Evolutionary conservation across 1,140 invertebrate genomes (phyloP).

Genomic region (Aphelenchoides fujianensis): DNA sequence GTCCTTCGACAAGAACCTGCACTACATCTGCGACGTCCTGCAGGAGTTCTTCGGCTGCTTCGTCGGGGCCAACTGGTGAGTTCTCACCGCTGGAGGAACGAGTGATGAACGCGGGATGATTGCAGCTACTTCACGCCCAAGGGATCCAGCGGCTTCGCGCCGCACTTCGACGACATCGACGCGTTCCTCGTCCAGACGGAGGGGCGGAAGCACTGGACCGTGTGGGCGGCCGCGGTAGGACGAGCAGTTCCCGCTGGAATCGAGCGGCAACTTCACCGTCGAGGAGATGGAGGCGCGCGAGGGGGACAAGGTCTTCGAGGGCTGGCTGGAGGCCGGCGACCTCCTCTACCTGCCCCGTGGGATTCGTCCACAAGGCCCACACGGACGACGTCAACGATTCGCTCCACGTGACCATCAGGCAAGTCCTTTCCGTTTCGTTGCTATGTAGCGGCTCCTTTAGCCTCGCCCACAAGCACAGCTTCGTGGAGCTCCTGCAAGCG

Average conservation of each 20-base stretch:
- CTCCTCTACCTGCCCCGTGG: constrained; percentile 42
- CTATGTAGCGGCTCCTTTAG: too few relatives aligned
- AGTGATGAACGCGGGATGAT: too few relatives aligned
- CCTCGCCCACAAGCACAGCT: constrained; percentile 38
- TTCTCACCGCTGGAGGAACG: too few relatives aligned
- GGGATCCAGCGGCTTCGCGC: constrained; percentile 34
- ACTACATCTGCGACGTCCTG: constrained; percentile 71
- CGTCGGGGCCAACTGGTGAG: constrained; percentile 85
- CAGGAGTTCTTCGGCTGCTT: constrained; percentile 91
- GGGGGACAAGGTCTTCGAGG: constrained; percentile 74
- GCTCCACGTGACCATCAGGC: constrained; percentile 35
- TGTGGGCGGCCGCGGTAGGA: constrained; percentile 69
- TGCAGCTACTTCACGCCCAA: constrained; percentile 46
- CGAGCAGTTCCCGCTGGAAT: constrained; percentile 47
- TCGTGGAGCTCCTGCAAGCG: constrained; percentile 29
- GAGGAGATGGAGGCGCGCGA: constrained; percentile 70
- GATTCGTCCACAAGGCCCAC: constrained; percentile 41
- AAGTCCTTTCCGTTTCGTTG: too few relatives aligned
- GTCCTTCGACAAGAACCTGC: constrained; percentile 72
- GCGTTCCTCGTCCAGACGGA: constrained; percentile 90
- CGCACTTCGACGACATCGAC: constrained; percentile 25
- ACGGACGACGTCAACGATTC: constrained; percentile 19
- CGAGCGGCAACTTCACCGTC: constrained; percentile 72
- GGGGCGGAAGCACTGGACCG: constrained; percentile 86
- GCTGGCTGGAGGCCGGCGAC: constrained; percentile 69